A percentile compares a stretch with the other conserved stretches of the same genome.
Conservation (phyloP, 2,113 vertebrate species). For the Ailurus styani region DNA sequence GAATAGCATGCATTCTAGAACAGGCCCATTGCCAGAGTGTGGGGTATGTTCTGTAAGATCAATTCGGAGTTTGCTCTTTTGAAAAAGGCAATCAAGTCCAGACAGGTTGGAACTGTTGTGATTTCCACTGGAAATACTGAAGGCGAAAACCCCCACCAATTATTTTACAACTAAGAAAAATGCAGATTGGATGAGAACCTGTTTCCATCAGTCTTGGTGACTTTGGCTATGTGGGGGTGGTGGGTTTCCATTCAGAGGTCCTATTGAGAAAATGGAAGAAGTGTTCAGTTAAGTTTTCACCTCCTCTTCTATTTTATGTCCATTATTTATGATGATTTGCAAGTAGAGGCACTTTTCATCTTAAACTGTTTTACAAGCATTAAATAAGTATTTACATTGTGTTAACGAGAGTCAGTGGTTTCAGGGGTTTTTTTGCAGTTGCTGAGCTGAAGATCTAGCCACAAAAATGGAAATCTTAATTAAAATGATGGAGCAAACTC, state of each 20-base stretch:
- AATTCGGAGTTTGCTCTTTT: conserved; percentile 28
- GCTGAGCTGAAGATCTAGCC: conserved; percentile 4
- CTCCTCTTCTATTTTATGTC: conserved; percentile 32
- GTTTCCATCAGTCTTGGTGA: conserved; percentile 26
- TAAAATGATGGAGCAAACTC: background rate
- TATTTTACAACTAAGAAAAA: conserved; percentile 31
- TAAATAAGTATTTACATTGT: conserved; percentile 45
- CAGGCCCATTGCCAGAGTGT: conserved; percentile 12
- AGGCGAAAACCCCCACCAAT: background rate
- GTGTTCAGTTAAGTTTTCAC: background rate
- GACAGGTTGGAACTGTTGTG: background rate
- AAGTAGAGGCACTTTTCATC: conserved; percentile 6
- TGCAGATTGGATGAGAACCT: background rate
- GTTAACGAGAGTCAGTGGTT: background rate
- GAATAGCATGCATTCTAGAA: conserved; percentile 32
- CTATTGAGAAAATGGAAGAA: conserved; percentile 16
- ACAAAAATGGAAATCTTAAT: conserved; percentile 47
- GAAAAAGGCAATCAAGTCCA: conserved; percentile 30
- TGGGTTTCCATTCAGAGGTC: conserved; percentile 38
- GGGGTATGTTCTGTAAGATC: background rate
- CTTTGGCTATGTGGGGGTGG: conserved; percentile 23
- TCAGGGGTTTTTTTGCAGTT: background rate
- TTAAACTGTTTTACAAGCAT: conserved; percentile 31
- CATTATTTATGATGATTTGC: conserved; percentile 44
- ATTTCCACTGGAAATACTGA: conserved; percentile 32